phyloP scores from a whole-genome alignment of 2,888 invertebrate genomes.

The Machimus rusticus region DNA sequence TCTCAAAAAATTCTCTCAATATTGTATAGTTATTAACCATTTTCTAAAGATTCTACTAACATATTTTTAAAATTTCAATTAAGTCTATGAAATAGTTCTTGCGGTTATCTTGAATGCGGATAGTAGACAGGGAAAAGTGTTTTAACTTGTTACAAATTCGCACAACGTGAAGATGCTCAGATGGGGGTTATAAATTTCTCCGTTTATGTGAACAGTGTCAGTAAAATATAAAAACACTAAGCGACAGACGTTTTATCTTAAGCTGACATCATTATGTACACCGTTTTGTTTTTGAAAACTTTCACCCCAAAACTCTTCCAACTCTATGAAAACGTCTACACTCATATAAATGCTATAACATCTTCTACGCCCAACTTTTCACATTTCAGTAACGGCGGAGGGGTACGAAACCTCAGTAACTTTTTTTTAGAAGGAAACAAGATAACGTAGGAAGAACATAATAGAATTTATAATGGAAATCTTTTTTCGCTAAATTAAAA shows the following conservation, averaged over 20 bases:
- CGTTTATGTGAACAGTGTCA: neutral
- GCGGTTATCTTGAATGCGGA: no score
- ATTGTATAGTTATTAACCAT: no score
- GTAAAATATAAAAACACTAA: neutral
- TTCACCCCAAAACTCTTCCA: neutral
- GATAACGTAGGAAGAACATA: no score
- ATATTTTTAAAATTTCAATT: no score
- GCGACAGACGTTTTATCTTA: neutral
- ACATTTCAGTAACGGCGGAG: neutral
- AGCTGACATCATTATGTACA: constrained; percentile 14
- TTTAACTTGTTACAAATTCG: neutral
- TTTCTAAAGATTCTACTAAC: no score
- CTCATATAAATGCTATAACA: neutral
- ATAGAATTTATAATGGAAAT: no score
- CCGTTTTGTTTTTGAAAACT: constrained; percentile 11
- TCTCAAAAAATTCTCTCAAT: no score
- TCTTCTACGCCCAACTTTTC: constrained; percentile 3
- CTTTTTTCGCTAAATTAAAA: no score
- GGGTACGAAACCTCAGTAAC: neutral
- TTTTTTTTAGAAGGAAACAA: no score
- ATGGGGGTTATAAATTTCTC: neutral
- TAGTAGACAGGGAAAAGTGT: no score
- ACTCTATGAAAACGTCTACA: neutral
- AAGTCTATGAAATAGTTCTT: no score
- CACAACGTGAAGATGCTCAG: neutral